Evolutionary conservation across 2,113 vertebrate species (phyloP).

Genomic region (Labrus mixtus): DNA sequence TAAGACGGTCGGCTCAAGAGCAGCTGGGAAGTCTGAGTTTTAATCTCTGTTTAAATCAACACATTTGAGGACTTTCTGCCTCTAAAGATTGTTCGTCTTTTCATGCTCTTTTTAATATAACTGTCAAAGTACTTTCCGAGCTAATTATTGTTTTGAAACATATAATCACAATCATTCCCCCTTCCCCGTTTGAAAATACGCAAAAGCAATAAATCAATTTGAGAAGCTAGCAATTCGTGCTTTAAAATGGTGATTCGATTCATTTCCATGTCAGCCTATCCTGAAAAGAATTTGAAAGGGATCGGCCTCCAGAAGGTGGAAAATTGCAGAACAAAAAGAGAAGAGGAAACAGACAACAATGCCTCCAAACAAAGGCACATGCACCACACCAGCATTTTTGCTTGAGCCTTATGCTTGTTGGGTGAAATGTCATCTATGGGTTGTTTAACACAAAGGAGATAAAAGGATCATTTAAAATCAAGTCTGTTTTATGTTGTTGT

Average conservation of each 20-base stretch:
- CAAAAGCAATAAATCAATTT: conserved; percentile 75
- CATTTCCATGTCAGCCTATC: conserved; percentile 61
- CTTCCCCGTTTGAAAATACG: conserved; percentile 58
- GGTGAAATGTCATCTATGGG: conserved; percentile 28
- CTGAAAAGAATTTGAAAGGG: conserved; percentile 45
- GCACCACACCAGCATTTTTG: not conserved
- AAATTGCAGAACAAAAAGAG: conserved; percentile 46
- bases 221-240: conserved; percentile 63
- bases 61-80: too few species aligned
- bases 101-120: not conserved
- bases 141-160: conserved; percentile 58
- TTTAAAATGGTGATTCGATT: conserved; percentile 76
- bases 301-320: conserved; percentile 60
- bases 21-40: too few species aligned
- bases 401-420: conserved; percentile 25
- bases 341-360: conserved; percentile 33
- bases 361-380: conserved; percentile 45
- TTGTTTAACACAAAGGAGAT: conserved; percentile 45
- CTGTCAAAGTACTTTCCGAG: conserved; percentile 1
- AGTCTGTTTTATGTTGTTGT: conserved; percentile 16
- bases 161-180: conserved; percentile 51
- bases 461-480: conserved; percentile 12
- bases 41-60: too few species aligned
- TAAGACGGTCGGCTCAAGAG: conserved; percentile 70
- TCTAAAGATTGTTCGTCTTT: too few species aligned